Evolutionary conservation across 2,113 vertebrate species (phyloP), one percentile per base, ranked within the genome.

Genomic region (Lipotes vexillifer): DNA sequence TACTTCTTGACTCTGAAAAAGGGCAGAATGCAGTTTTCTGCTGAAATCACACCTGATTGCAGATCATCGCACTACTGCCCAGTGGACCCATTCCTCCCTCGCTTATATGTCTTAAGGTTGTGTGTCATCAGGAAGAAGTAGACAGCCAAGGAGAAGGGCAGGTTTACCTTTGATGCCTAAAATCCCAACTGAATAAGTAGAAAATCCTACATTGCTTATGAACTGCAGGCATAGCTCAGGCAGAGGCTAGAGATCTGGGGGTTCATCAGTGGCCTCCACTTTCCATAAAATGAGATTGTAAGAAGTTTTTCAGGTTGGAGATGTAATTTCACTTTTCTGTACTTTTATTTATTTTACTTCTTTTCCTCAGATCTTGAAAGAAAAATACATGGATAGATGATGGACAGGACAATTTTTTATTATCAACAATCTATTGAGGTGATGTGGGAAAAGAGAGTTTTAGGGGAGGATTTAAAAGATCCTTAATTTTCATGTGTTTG

Each of bases 1-100:
- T 75, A 77, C 33, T 71, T 87, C 80, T 52, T 1, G 6, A 52
- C 36, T 33, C 63, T 97, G 94, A 90, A 80, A 71, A 97, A 96
- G 65, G 15, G 33, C 23, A 96, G 88, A 91, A 97, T 81, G 90
- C 66, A 90, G 88, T 98, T 98, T 98, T 87, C 77, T 92, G 25
- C 86, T 84, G 95, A 94, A 95, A 38, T 97, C 85, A 72, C 81
- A 88, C 44, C 92, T 95, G 95, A 97, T 96, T 98, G 59, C 1
- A 90, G 0, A 83, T 96, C 94, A 88, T 86, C 80, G 96, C 59
- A 92, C 31, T 10, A 36, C 1, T 0, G 86, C 88, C 90, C 84
- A 66, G 59, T 7, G 63, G 95, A 69, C 52, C 94, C 75, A 49
- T 88, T 96, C 61, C 88, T 80, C 57, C 21, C 81, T 95, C 86